Evolutionary conservation across 92 coral and sea anemone genomes (phyloP), one percentile per base, ranked within the genome.

Genomic region (Pocillopora grandis): DNA sequence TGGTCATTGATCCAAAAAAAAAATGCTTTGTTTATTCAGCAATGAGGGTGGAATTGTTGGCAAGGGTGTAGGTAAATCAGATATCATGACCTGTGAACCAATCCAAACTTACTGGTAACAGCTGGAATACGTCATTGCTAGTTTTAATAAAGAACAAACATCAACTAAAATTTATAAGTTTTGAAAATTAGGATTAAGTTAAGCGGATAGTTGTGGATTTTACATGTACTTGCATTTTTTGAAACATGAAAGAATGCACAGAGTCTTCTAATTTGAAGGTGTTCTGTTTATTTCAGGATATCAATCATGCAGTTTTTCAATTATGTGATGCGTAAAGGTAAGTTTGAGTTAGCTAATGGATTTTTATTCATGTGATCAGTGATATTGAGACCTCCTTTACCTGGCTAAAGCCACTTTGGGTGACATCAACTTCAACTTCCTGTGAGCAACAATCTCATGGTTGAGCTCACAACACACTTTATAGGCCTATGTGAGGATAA

Each of bases 291-390:
- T 89, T 69, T 77, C 78, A 96, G 99, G 84, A 92, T 96, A 80
- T 96, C 99, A 9, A 96, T 96, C 9, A 96, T 96, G 99, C 99
- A 96, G 94, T 96, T 96, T 76, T 96, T 96, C 84, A 96, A 96
- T 68, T 96, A 96, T 86, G 99, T 96, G 8, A 96, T 96, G 99
- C 88, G 99, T 64, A 96, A 96, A 96, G 99, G 99, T 96, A 67
- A 16, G 89, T 74, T 57, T 12, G 33, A 70, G 33, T 15, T 3
- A 42, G 52, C 5, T 42, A 42, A 42, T 42, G 4, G 4, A 42
- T 42, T 42, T 52, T 75, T 15, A 16, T 62, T 62, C 18, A 15
- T 62, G n/a, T 42, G 66, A 16, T 12, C 12, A 62, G 19, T 62
- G 1, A 1, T 62, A 12, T 23, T 15, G 10, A 68, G 52, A 1